phyloP scores from a whole-genome alignment of 2,797 vertebrate genomes.

The Betta splendens region DNA sequence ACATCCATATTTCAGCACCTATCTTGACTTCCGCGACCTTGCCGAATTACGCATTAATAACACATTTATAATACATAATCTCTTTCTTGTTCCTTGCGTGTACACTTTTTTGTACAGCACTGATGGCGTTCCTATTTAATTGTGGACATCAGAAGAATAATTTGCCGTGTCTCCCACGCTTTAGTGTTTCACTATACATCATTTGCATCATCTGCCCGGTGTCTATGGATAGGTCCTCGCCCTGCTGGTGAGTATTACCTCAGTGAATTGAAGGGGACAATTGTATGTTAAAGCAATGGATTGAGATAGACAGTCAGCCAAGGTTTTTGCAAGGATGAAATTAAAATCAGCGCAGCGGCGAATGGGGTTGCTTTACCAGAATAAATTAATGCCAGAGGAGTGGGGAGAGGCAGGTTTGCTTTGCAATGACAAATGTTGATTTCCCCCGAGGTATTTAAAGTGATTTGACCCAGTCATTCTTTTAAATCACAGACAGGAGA shows the following conservation, averaged over 20 bases:
- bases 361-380: constrained; percentile 70
- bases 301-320: constrained; percentile 78
- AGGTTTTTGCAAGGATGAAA: constrained; percentile 82
- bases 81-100: constrained; percentile 75
- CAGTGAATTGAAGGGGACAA: constrained; percentile 79
- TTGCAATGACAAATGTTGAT: constrained; percentile 85
- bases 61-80: constrained; percentile 84
- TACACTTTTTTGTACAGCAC: constrained; percentile 64
- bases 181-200: constrained; percentile 76
- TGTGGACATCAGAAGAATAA: constrained; percentile 78
- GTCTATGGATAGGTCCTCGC: constrained; percentile 56
- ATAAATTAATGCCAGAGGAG: constrained; percentile 80
- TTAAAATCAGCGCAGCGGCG: constrained; percentile 78
- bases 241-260: constrained; percentile 71
- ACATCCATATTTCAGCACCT: constrained; percentile 80
- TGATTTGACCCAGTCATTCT: constrained; percentile 87
- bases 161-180: constrained; percentile 75
- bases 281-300: constrained; percentile 79
- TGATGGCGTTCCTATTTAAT: constrained; percentile 75
- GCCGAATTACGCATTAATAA: constrained; percentile 81
- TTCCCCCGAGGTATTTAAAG: constrained; percentile 86
- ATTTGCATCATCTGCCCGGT: constrained; percentile 75
- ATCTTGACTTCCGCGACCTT: constrained; percentile 80
- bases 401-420: constrained; percentile 77
- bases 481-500: constrained; percentile 86